These are phyloP conservation scores for Caenorhabditis virilis DNA, from an alignment of 2,888 invertebrate genomes.

Conservation along the genomic window DNA sequence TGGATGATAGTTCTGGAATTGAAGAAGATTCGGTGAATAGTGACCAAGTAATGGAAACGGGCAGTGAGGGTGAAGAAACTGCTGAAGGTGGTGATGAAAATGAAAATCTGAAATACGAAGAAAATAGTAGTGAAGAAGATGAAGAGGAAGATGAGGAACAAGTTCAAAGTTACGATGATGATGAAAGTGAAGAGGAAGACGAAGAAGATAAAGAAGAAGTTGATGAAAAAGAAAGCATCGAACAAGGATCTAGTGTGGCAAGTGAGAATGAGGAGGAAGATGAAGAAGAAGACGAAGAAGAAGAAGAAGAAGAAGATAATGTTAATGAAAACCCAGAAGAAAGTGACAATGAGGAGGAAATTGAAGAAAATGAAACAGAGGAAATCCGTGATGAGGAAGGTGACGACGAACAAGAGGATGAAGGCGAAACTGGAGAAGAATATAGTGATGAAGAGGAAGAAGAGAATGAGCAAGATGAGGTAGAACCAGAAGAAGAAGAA, in stretches of 20 bases:
- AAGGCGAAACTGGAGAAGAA: neutral
- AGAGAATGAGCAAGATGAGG: neutral
- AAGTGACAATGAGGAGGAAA: neutral
- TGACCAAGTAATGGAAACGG: too few species aligned
- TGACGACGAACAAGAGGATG: neutral
- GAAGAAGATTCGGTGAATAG: too few species aligned
- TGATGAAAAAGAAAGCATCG: neutral
- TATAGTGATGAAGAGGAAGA: neutral
- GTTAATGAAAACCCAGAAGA: constrained; percentile 2
- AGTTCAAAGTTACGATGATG: neutral
- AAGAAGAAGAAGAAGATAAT: constrained; percentile 5
- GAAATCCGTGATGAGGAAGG: neutral
- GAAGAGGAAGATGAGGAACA: too few species aligned
- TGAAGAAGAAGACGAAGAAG: neutral
- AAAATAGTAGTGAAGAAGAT: too few species aligned
- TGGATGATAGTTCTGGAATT: too few species aligned
- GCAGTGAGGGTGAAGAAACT: too few species aligned
- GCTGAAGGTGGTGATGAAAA: too few species aligned
- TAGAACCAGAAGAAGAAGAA: neutral
- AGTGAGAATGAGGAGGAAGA: neutral
- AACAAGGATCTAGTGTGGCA: neutral
- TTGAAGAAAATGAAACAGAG: constrained; percentile 2
- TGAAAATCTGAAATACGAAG: too few species aligned
- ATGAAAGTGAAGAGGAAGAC: neutral
- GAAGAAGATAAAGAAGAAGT: neutral